phyloP scores from a whole-genome alignment of 1,140 invertebrate species.

The Meloidogyne floridensis region DNA sequence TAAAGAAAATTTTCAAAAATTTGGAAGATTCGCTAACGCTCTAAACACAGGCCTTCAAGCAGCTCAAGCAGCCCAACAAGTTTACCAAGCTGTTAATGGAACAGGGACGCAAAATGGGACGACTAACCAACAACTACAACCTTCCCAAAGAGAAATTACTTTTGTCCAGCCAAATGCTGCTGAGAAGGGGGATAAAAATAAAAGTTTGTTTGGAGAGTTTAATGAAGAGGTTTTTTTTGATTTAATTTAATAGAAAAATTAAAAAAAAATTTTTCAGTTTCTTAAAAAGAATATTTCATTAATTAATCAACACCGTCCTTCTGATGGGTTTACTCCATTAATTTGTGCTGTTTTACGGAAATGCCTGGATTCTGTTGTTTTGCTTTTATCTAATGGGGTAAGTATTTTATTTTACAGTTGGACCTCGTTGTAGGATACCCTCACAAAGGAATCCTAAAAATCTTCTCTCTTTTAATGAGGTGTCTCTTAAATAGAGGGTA shows the following conservation, averaged over 20 bases:
- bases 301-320: neutral
- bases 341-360: slow-evolving; percentile 25
- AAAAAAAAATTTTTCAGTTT: neutral
- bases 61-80: too few relatives aligned
- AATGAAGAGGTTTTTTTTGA: neutral
- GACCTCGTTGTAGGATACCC: too few relatives aligned
- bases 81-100: neutral
- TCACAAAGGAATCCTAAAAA: too few relatives aligned
- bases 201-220: neutral
- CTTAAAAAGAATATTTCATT: neutral
- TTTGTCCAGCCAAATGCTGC: neutral
- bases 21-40: neutral
- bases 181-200: neutral
- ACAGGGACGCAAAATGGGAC: neutral
- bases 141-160: neutral
- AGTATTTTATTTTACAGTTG: neutral
- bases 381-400: slow-evolving; percentile 6
- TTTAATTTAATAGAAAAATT: neutral
- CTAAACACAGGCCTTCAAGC: neutral
- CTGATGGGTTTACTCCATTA: slow-evolving; percentile 26
- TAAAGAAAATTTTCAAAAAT: neutral
- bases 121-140: neutral
- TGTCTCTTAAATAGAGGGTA: too few relatives aligned
- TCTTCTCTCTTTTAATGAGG: too few relatives aligned
- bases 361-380: neutral